Evolutionary conservation across 1,140 invertebrate species (phyloP).

Genomic region (Nephila pilipes): DNA sequence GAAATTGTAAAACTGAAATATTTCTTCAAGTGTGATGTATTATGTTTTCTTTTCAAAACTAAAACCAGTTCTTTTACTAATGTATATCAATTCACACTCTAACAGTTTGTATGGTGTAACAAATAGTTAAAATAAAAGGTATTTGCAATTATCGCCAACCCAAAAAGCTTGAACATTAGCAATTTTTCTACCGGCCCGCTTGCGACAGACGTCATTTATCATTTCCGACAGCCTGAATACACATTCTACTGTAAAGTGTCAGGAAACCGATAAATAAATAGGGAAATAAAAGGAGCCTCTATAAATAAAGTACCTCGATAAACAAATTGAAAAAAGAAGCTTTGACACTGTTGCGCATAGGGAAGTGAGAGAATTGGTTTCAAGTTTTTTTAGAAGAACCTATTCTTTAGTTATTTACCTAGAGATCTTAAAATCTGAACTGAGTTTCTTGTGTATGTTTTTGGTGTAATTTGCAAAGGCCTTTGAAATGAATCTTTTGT

Average conservation of each 20-base stretch:
- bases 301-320: constrained; percentile 22
- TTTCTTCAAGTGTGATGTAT: background rate
- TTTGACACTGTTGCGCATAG: background rate
- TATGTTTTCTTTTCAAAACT: background rate
- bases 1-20: background rate
- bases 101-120: background rate
- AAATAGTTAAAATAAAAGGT: constrained; percentile 3
- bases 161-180: constrained; percentile 37
- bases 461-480: background rate
- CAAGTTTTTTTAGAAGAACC: background rate
- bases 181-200: background rate
- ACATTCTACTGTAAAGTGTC: constrained; percentile 45
- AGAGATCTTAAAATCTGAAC: background rate
- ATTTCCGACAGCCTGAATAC: constrained; percentile 28
- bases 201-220: constrained; percentile 29
- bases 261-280: constrained; percentile 46
- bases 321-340: background rate
- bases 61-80: background rate
- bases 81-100: background rate
- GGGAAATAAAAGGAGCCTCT: constrained; percentile 29
- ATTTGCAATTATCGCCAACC: constrained; percentile 10
- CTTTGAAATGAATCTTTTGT: background rate
- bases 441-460: background rate
- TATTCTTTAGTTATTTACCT: constrained; percentile 2
- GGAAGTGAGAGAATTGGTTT: background rate